These are phyloP conservation scores for Halcyon badia DNA, from an alignment of 2,797 vertebrate species.

Conservation along the genomic window DNA sequence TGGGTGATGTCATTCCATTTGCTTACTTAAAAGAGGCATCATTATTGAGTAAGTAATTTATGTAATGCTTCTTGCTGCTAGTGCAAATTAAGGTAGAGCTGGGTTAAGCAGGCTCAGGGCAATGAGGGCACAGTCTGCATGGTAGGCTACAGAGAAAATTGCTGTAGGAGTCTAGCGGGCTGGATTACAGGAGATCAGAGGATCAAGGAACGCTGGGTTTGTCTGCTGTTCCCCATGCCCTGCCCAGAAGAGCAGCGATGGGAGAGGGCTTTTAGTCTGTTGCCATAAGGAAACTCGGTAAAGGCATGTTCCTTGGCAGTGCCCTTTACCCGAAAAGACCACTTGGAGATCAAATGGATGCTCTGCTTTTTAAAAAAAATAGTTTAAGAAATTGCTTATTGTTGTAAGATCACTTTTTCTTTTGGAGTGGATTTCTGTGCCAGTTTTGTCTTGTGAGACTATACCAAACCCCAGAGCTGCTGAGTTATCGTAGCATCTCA, in stretches of 20 bases:
- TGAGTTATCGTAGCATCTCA: fast-evolving
- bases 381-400: not conserved
- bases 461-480: not conserved
- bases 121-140: not conserved
- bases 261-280: not conserved
- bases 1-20: conserved; percentile 37
- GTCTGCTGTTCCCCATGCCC: not conserved
- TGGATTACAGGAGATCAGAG: not conserved
- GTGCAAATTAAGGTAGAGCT: not conserved
- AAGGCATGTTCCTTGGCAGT: not conserved
- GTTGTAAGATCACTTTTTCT: not conserved
- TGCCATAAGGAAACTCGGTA: not conserved
- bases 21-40: conserved; percentile 12
- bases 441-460: not conserved
- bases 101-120: not conserved
- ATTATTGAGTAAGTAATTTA: conserved; percentile 4
- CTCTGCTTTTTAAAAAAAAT: not conserved
- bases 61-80: not conserved
- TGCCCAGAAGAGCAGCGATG: not conserved
- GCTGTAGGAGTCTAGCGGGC: not conserved
- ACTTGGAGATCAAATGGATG: not conserved
- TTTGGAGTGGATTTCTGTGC: not conserved
- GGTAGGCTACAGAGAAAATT: not conserved
- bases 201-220: not conserved
- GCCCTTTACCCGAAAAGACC: not conserved